These are phyloP conservation scores for Carabus problematicus DNA, from an alignment of 2,888 invertebrate species.

Conservation along the genomic window DNA sequence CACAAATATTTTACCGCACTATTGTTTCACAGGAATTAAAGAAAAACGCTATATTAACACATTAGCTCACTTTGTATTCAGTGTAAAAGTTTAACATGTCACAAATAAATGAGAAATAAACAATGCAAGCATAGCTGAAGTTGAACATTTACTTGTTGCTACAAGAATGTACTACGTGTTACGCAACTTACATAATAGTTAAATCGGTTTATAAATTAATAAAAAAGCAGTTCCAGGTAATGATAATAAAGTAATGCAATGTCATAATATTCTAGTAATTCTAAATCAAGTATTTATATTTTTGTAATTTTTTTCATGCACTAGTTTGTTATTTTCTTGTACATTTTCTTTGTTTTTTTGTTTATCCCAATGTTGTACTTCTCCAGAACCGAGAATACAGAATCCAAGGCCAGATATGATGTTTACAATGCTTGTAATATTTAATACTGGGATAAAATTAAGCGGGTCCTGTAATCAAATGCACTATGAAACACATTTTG, in stretches of 20 bases:
- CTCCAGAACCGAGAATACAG: constrained; percentile 50
- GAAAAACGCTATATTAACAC: too few relatives aligned
- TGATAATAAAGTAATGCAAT: constrained; percentile 6
- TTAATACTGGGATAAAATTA: constrained; percentile 51
- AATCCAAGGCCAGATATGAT: constrained; percentile 49
- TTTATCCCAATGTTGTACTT: constrained; percentile 52
- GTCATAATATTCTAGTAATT: neutral
- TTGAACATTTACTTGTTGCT: too few relatives aligned
- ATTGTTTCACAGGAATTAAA: too few relatives aligned
- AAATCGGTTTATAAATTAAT: neutral
- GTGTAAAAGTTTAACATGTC: too few relatives aligned
- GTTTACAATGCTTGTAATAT: constrained; percentile 49
- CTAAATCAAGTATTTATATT: neutral
- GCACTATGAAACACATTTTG: constrained; percentile 42
- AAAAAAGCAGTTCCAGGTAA: neutral
- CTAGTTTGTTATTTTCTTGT: constrained; percentile 5
- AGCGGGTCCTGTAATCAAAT: constrained; percentile 39
- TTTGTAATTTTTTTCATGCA: neutral
- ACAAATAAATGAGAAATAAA: too few relatives aligned
- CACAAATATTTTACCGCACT: too few relatives aligned
- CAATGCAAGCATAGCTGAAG: too few relatives aligned
- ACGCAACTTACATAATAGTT: too few relatives aligned
- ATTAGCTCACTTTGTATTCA: too few relatives aligned
- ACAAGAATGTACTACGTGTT: too few relatives aligned
- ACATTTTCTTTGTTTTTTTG: constrained; percentile 22